Base-by-base conservation (phyloP, 2,888 invertebrate species). In the Lottia scabra region DNA sequence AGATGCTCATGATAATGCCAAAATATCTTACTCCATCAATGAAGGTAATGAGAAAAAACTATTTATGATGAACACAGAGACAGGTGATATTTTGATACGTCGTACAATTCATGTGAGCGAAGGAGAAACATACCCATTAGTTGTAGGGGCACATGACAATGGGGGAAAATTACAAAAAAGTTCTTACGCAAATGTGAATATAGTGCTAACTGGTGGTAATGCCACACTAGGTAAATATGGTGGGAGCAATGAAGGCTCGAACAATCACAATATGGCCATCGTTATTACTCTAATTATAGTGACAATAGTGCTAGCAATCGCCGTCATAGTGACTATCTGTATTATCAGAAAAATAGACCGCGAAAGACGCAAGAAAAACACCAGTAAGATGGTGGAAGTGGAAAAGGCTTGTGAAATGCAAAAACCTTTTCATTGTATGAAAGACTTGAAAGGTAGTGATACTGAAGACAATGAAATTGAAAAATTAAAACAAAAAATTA, bases 1-100 rank as follows among this genome's bases (percentile, higher is more conserved):
- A 6, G 85, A 85, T 75, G 73, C 71, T 0, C 82, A 81, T 1
- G 76, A 78, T 30, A 85, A 85, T 84, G 80, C 86, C 10, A 71
- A 75, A 43, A 69, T 85, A 44, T 75, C 74, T 27, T 85, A 75
- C 71, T 71, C 77, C 44, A 75, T 85, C 48, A 73, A 79, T 10
- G 77, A 75, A 44, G 89, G 91, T 15, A 91, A 91, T 72, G 90
- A 89, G 67, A 86, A 88, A 3, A 82, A 81, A 2, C 83, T 90
- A 66, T 91, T 91, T 81, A 84, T 80, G 67, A 87, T 91, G 65
- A 88, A 91, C 70, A 75, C 84, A 2, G 74, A 83, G 4, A 84
- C 84, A 10, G 91, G 91, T 1, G 89, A 87, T 46, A 86, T 91
- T n/a, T 78, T 79, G 38, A 76, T 87, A 1, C 80, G 76, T 8